phyloP scores from a whole-genome alignment of 1,140 invertebrate species.

The Cheumatopsyche charites region DNA sequence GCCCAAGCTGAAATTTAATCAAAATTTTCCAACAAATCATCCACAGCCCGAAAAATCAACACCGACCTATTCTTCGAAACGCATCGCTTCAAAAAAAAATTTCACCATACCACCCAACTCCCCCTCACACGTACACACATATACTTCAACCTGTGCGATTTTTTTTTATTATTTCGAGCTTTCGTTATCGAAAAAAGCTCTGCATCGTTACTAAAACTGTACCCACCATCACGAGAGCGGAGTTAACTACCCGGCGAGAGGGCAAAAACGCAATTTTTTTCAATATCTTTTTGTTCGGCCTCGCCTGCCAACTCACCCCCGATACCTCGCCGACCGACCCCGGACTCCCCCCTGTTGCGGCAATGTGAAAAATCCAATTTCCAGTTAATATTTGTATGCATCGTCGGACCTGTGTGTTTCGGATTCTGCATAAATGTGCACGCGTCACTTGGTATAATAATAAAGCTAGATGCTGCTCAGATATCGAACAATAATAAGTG shows the following conservation, averaged over 20 bases:
- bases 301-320: conserved; percentile 13
- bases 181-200: conserved; percentile 23
- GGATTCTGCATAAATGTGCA: conserved; percentile 10
- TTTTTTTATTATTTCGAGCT: conserved; percentile 1
- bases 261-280: conserved; percentile 29
- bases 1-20: no score
- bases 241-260: not conserved
- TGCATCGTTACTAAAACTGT: not conserved
- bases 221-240: not conserved
- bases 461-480: not conserved
- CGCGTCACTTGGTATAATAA: no score
- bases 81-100: no score
- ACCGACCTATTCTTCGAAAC: no score
- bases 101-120: not conserved
- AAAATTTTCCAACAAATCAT: no score
- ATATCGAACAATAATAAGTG: conserved; percentile 33
- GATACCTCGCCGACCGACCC: no score
- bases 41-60: no score
- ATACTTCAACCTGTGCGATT: not conserved
- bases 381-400: conserved; percentile 41
- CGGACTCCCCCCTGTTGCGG: conserved; percentile 25
- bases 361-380: conserved; percentile 41
- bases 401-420: conserved; percentile 32
- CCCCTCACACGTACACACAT: not conserved
- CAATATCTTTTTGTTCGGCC: conserved; percentile 36